Conservation (phyloP, 1,140 invertebrate species). For the Lepidurus arcticus region DNA sequence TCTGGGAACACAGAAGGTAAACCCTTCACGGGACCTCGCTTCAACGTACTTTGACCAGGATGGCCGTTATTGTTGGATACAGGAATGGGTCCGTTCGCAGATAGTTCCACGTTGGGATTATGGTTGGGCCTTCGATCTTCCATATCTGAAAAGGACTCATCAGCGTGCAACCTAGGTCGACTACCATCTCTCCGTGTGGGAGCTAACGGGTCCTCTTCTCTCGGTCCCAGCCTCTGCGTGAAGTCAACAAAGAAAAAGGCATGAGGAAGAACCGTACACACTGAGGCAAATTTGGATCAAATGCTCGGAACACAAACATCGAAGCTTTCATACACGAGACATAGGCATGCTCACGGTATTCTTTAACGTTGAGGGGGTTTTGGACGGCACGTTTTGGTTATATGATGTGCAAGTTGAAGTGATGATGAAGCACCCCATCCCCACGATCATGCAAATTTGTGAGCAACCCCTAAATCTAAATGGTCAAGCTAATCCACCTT, state of each 20-base stretch:
- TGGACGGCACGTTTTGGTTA: background rate
- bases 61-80: background rate
- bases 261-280: background rate
- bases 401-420: background rate
- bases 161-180: constrained; percentile 23
- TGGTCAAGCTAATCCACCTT: background rate
- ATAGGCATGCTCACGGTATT: background rate
- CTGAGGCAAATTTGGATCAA: background rate
- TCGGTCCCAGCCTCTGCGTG: constrained; percentile 5
- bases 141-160: constrained; percentile 32
- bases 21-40: constrained; percentile 25
- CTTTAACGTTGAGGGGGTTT: background rate
- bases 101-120: background rate
- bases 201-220: background rate
- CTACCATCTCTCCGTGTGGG: constrained; percentile 32
- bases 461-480: background rate
- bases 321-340: background rate
- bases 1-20: constrained; percentile 26
- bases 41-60: background rate
- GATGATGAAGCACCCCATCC: background rate
- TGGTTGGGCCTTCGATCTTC: constrained; percentile 25
- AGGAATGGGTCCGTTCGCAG: background rate
- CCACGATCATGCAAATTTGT: background rate
- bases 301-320: constrained; percentile 5
- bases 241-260: background rate